Percentiles rank a stretch among this genome's conserved stretches.
Evolutionary conservation across 2,888 invertebrate species (phyloP).

Genomic region (Dromius quadrimaculatus): DNA sequence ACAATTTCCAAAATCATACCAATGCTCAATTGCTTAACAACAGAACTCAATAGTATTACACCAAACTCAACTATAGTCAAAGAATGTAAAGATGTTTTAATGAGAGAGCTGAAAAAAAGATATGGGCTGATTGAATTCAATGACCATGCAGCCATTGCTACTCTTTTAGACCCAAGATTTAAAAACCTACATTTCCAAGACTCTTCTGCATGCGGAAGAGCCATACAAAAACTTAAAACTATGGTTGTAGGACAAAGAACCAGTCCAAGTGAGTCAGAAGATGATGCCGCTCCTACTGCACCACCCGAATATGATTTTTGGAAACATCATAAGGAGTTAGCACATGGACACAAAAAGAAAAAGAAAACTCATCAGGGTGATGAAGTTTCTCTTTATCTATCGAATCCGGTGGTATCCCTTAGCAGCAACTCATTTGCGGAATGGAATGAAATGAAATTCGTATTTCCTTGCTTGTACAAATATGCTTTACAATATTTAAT

Average conservation of each 20-base stretch:
- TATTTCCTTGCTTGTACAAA: not conserved
- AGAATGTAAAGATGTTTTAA: not conserved
- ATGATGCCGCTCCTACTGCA: not conserved
- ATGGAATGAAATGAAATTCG: not conserved
- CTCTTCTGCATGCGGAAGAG: not conserved
- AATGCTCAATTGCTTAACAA: not conserved
- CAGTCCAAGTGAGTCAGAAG: not conserved
- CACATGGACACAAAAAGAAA: not conserved
- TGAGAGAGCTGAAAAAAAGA: not conserved
- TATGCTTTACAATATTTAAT: not conserved
- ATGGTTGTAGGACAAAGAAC: not conserved
- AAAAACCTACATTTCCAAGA: not conserved
- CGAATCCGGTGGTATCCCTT: not conserved
- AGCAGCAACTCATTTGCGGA: not conserved
- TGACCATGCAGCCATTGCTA: not conserved
- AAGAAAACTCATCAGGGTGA: not conserved
- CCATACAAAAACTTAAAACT: not conserved
- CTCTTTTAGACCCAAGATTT: not conserved
- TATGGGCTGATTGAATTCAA: not conserved
- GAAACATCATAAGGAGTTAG: not conserved
- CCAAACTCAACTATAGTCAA: not conserved
- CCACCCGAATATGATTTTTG: not conserved
- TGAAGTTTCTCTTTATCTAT: not conserved
- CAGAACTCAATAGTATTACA: not conserved
- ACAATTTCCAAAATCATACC: not conserved